phyloP scores from a whole-genome alignment of 2,113 vertebrate genomes.

The Lophius piscatorius region DNA sequence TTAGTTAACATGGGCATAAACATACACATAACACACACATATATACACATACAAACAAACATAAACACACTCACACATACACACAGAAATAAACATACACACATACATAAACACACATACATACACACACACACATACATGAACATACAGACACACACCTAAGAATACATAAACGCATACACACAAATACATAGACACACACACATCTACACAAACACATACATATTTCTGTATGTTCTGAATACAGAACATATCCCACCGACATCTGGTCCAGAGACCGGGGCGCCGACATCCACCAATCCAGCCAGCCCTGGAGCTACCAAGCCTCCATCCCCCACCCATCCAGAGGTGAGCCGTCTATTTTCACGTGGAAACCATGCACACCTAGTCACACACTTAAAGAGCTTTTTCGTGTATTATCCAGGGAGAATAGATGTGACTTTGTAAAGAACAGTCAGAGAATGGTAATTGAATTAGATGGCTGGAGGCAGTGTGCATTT shows the following conservation, averaged over 20 bases:
- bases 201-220: no score
- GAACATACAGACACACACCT: background rate
- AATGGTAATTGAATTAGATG: constrained; percentile 65
- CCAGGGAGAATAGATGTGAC: constrained; percentile 27
- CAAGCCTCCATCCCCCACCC: background rate
- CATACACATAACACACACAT: no score
- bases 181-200: no score
- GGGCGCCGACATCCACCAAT: constrained; percentile 37
- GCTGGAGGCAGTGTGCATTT: no score
- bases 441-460: constrained; percentile 28
- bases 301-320: background rate
- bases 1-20: no score
- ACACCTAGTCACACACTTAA: constrained; percentile 11
- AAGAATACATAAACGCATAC: no score
- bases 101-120: background rate
- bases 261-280: constrained; percentile 32
- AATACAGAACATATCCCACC: constrained; percentile 9
- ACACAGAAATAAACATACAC: no score
- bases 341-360: background rate
- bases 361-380: background rate
- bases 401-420: constrained; percentile 18
- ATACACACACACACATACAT: background rate
- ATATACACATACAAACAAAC: no score
- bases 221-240: no score
- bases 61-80: no score